Percentiles rank a stretch among this genome's conserved stretches.
Evolutionary conservation across 2,113 vertebrate species (phyloP).

Genomic region (Oxyura jamaicensis): DNA sequence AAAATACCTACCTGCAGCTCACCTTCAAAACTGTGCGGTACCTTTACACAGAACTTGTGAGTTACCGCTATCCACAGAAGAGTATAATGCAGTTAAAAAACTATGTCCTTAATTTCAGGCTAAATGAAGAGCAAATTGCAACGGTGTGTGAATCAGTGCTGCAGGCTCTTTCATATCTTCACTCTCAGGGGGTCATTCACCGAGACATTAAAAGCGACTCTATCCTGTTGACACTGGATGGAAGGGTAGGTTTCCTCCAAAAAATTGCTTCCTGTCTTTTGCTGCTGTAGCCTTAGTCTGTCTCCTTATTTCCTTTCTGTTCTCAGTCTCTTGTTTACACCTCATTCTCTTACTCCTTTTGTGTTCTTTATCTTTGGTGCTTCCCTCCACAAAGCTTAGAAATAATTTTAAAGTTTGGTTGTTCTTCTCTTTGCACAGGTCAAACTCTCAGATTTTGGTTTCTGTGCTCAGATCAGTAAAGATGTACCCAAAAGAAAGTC

Average conservation of each 20-base stretch:
- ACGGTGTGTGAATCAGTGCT: slow-evolving; percentile 96
- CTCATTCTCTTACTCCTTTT: neutral
- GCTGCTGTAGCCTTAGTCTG: neutral
- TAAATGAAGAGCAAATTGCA: slow-evolving; percentile 97
- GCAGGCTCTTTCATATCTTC: slow-evolving; percentile 94
- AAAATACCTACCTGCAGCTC: accelerated
- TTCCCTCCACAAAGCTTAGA: neutral
- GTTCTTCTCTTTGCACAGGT: slow-evolving; percentile 77
- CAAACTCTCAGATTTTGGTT: slow-evolving; percentile 98
- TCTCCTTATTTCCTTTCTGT: neutral
- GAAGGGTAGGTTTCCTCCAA: slow-evolving; percentile 81
- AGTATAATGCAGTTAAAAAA: neutral
- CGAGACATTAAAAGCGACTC: slow-evolving; percentile 99
- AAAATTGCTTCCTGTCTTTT: neutral
- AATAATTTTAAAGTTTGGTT: neutral
- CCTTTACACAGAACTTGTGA: neutral
- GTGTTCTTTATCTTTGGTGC: neutral
- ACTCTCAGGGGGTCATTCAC: slow-evolving; percentile 98
- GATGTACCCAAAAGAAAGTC: slow-evolving; percentile 97
- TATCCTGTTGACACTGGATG: slow-evolving; percentile 93
- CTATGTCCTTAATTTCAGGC: slow-evolving; percentile 70
- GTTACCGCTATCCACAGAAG: accelerated
- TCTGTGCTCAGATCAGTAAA: slow-evolving; percentile 99
- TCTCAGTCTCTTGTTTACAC: neutral
- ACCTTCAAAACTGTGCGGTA: neutral